These are phyloP conservation scores for Nerophis lumbriciformis DNA, from an alignment of 2,113 vertebrate species.

Conservation along the genomic window DNA sequence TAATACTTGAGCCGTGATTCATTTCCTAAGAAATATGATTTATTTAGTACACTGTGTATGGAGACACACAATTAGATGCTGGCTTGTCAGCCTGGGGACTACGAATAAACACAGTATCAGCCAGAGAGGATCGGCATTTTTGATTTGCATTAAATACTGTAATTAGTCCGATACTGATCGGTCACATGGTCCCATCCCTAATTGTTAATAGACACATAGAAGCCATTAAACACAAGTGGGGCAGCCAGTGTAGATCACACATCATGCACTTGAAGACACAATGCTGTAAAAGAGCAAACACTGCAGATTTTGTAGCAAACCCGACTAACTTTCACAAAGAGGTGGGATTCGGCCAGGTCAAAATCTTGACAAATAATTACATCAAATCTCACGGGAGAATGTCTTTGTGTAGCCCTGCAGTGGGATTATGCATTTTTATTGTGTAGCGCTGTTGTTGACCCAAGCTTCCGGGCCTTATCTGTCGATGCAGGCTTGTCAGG, in stretches of 20 bases:
- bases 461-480: slow-evolving; percentile 51
- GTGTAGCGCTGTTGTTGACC: slow-evolving; percentile 41
- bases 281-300: slow-evolving; percentile 16
- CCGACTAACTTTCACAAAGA: slow-evolving; percentile 38
- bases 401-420: slow-evolving; percentile 33
- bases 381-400: slow-evolving; percentile 48
- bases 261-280: slow-evolving; percentile 22
- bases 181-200: no score
- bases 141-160: no score
- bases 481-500: slow-evolving; percentile 48
- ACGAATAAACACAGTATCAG: no score
- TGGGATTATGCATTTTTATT: slow-evolving; percentile 57
- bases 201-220: background rate
- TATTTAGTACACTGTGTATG: no score
- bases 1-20: no score
- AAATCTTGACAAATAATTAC: slow-evolving; percentile 33
- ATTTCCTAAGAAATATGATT: no score
- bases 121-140: no score
- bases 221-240: no score
- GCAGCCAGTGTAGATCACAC: slow-evolving; percentile 9
- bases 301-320: slow-evolving; percentile 25
- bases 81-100: no score
- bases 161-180: no score
- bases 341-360: slow-evolving; percentile 32
- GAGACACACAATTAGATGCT: no score